Evolutionary conservation across 1,140 invertebrate species (phyloP), one percentile per base, ranked within the genome.

Genomic region (Aricia agestis): DNA sequence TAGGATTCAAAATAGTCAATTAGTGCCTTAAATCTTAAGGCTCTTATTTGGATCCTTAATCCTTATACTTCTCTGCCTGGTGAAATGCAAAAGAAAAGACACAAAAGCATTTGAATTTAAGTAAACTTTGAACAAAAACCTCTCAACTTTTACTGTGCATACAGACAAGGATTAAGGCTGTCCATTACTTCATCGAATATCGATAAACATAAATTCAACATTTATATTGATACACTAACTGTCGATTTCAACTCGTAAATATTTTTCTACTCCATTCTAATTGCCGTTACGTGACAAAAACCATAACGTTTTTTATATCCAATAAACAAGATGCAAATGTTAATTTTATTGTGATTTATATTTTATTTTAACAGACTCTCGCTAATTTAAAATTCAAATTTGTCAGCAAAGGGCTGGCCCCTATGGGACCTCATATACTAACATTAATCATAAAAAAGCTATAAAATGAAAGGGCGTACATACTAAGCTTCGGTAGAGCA

Each of bases 321-420:
- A 63, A 63, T 63, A 63, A 63, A 63, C 59, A 63, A 63, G 10
- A 63, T 19, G 18, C 59, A 63, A 63, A 63, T 19, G 18, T 9
- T 63, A 19, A 2, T 63, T 63, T 19, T 63, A 19, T 25, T 63
- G 17, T 63, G 59, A 63, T 63, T 63, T 63, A 63, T 63, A 63
- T 63, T 18, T 63, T 18, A 19, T 63, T 63, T 63, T 52, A 52
- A 52, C 10, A 63, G 59, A 63, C 59, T 63, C 59, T 19, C 59
- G 17, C 59, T 63, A 18, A 63, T 63, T 63, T 59, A 19, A 63
- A 63, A 63, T 63, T 63, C 18, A 63, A 63, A 63, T 63, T 63
- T 19, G 18, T 63, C 18, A n/a, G 58, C 18, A 18, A 63, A 63
- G 59, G 59, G 59, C 59, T 63, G 6, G n/a, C 58, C 58, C 58